Base-by-base conservation (phyloP, 2,888 invertebrate genomes). In the Hipparchia sbordonii region DNA sequence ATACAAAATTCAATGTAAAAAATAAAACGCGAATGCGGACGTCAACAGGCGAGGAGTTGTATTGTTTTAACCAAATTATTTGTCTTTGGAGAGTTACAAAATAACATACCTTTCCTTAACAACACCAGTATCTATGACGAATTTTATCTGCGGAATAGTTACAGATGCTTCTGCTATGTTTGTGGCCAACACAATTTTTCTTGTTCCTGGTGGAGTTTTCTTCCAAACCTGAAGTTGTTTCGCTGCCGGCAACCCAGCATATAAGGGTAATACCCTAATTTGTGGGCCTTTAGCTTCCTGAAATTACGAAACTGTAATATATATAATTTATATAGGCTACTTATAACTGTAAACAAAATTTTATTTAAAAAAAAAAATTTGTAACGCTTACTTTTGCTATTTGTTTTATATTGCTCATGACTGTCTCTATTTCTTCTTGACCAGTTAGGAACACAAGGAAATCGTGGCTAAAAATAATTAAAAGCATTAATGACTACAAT, bases 161-260 rank as follows among this genome's bases (percentile, higher is more conserved):
- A 99, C 96, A 2, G 99, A 99, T 0, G 99, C 98, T 93, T 99
- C 99, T 0, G 99, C 99, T 77, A 99, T 98, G 88, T 99, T 99
- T 51, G 99, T 99, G 6, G 99, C 97, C 67, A 99, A 94, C 48
- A 99, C 96, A 45, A 99, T 96, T 93, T 99, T 99, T 70, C 99
- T 95, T 23, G 95, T 95, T 73, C 96, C 96, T 4, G 95, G 89
- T 2, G 97, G 96, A 1, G 96, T 94, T 0, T 95, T 95, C 74
- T 95, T 94, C 94, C 99, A 99, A 33, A 98, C 98, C 84, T 96
- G 96, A 83, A 98, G 93, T 90, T 99, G 98, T 81, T 98, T 98
- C 33, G 95, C 94, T 59, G 97, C 96, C 0, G 98, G 97, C 72
- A 99, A 93, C 76, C 98, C 97, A 4, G 99, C 98, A 89, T 99